phyloP scores from a whole-genome alignment of 1,140 invertebrate species.

The Drosophila kurseongensis region DNA sequence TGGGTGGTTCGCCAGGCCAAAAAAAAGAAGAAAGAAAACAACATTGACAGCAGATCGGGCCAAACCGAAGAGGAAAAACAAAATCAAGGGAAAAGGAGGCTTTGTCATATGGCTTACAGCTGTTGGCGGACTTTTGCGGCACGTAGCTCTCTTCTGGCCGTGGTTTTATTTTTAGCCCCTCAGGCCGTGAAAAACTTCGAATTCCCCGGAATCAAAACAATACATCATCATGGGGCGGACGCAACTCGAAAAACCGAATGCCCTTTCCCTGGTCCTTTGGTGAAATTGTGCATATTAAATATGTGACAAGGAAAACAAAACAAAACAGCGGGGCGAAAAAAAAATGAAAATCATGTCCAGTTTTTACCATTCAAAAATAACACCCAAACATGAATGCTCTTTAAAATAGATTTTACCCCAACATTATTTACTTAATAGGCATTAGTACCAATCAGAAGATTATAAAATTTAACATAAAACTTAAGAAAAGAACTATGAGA shows the following conservation, averaged over 20 bases:
- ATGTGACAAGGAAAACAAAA: slow-evolving; percentile 40
- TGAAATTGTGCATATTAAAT: slow-evolving; percentile 78
- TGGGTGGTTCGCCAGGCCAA: slow-evolving; percentile 3
- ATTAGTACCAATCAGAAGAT: background rate
- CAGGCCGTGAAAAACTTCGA: slow-evolving; percentile 40
- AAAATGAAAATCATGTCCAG: slow-evolving; percentile 5
- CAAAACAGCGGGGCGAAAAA: background rate
- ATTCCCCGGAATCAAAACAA: slow-evolving; percentile 63
- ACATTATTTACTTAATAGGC: background rate
- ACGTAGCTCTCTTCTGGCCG: background rate
- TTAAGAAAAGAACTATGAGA: background rate
- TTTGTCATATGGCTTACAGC: slow-evolving; percentile 35
- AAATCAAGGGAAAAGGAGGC: slow-evolving; percentile 2
- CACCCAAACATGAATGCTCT: background rate
- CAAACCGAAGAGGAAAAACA: background rate
- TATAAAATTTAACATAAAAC: background rate
- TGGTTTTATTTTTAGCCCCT: slow-evolving; percentile 73
- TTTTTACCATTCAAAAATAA: background rate
- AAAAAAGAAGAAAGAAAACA: slow-evolving; percentile 19
- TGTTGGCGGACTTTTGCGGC: slow-evolving; percentile 21
- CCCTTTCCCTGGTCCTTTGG: slow-evolving; percentile 41
- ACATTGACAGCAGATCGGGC: slow-evolving; percentile 48
- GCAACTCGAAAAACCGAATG: slow-evolving; percentile 6
- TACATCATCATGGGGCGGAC: slow-evolving; percentile 58
- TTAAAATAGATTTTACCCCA: background rate